Conservation (phyloP, 2,113 vertebrate genomes). For the Mohoua ochrocephala region DNA sequence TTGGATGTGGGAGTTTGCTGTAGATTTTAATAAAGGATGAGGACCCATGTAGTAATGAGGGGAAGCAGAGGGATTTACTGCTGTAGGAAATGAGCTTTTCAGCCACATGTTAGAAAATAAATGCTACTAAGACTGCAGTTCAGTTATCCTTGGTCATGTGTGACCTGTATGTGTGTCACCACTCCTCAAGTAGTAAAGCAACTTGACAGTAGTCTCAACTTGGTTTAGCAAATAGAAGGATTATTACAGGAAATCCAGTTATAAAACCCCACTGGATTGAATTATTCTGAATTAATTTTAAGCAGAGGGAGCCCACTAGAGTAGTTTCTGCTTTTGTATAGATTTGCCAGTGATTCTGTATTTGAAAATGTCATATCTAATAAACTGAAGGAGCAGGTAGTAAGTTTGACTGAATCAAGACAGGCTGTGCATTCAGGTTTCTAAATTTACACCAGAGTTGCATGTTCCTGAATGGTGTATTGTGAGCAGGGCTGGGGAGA, state of each 20-base stretch:
- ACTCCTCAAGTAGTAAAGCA: background rate
- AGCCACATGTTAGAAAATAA: background rate
- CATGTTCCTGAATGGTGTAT: background rate
- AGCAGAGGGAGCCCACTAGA: background rate
- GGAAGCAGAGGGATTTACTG: background rate
- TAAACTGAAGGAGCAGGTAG: background rate
- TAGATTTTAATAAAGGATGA: background rate
- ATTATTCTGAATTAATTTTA: background rate
- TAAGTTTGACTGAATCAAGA: background rate
- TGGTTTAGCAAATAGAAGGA: background rate
- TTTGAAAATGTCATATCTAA: background rate
- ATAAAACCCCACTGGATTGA: background rate
- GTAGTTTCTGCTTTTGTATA: background rate
- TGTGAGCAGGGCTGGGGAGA: background rate
- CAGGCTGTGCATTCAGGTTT: background rate
- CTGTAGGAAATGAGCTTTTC: background rate
- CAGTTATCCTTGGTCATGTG: background rate
- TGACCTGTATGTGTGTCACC: background rate
- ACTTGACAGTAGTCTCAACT: background rate
- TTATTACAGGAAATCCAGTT: background rate
- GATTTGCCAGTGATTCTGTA: background rate
- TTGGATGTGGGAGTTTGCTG: background rate
- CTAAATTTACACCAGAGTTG: background rate
- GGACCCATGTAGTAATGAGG: background rate
- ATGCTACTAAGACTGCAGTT: background rate